A percentile compares a stretch with the other conserved stretches of the same genome.
Conservation (phyloP, 1,140 invertebrate genomes). For the Drosophila suzukii region DNA sequence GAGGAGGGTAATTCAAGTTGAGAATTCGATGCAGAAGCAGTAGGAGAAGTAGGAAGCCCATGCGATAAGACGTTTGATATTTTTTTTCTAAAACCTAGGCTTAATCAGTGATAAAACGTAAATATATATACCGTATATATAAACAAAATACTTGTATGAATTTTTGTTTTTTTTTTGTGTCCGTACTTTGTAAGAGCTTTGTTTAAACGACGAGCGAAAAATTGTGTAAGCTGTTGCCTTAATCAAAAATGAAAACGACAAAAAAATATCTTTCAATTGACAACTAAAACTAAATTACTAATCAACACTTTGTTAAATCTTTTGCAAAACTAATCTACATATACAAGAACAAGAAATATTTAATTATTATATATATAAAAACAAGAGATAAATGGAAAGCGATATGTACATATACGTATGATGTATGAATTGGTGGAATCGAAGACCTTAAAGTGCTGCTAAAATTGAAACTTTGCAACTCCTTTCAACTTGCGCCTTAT, state of each 20-base stretch:
- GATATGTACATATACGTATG: constrained; percentile 24
- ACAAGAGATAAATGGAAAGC: constrained; percentile 14
- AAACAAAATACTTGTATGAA: constrained; percentile 34
- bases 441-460: constrained; percentile 49
- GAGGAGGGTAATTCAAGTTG: constrained; percentile 18
- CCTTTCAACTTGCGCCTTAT: constrained; percentile 60
- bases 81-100: constrained; percentile 62
- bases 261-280: constrained; percentile 41
- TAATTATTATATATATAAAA: constrained; percentile 30
- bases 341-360: constrained; percentile 40
- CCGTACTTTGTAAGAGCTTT: constrained; percentile 54
- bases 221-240: constrained; percentile 67
- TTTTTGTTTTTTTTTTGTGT: constrained; percentile 58
- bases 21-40: constrained; percentile 29
- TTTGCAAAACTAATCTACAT: constrained; percentile 53
- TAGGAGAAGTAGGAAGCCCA: constrained; percentile 14
- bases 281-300: constrained; percentile 53
- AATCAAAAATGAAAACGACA: constrained; percentile 44
- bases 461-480: constrained; percentile 44
- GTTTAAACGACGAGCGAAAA: constrained; percentile 38
- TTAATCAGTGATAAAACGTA: constrained; percentile 70
- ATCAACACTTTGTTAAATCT: constrained; percentile 57
- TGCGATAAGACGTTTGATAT: constrained; percentile 79
- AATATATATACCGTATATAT: constrained; percentile 28
- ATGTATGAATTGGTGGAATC: constrained; percentile 29